These are phyloP conservation scores for Porites evermanni DNA, from an alignment of 92 coral and sea anemone species.

Conservation along the genomic window DNA sequence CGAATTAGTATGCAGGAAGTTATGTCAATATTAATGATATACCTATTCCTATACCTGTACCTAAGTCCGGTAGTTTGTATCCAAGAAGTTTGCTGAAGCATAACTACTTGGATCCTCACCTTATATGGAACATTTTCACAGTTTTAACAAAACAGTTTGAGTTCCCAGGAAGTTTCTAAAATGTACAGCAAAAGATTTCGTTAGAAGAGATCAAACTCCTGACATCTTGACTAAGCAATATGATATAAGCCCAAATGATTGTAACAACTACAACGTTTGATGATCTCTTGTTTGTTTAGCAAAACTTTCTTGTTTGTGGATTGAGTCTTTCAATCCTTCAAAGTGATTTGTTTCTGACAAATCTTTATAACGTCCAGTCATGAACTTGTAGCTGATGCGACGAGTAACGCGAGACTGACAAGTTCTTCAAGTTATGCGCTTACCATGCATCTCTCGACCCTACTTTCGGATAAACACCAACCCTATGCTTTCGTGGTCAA, in stretches of 20 bases:
- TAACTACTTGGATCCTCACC: conserved; percentile 27
- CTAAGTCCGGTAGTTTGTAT: too few species aligned
- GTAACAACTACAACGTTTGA: conserved; percentile 20
- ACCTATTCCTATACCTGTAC: too few species aligned
- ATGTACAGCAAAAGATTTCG: conserved; percentile 31
- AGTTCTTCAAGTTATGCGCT: conserved; percentile 25
- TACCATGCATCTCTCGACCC: conserved; percentile 17
- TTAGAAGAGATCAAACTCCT: conserved; percentile 26
- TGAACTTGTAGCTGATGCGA: conserved; percentile 14
- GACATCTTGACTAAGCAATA: conserved; percentile 25
- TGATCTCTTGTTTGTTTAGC: conserved; percentile 20
- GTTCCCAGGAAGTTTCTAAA: conserved; percentile 33
- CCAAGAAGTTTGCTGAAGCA: too few species aligned
- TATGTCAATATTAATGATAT: too few species aligned
- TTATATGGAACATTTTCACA: conserved; percentile 17
- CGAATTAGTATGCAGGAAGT: too few species aligned
- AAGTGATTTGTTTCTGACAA: conserved; percentile 34
- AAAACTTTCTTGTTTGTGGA: conserved; percentile 21
- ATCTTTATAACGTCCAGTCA: conserved; percentile 20
- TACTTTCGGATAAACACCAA: conserved; percentile 17
- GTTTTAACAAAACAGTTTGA: conserved; percentile 32
- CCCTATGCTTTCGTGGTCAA: conserved; percentile 6
- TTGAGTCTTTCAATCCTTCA: conserved; percentile 39
- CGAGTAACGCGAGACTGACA: conserved; percentile 26
- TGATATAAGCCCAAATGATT: conserved; percentile 18